Evolutionary conservation across 2,888 invertebrate genomes (phyloP).

Genomic region (Monopis laevigella): DNA sequence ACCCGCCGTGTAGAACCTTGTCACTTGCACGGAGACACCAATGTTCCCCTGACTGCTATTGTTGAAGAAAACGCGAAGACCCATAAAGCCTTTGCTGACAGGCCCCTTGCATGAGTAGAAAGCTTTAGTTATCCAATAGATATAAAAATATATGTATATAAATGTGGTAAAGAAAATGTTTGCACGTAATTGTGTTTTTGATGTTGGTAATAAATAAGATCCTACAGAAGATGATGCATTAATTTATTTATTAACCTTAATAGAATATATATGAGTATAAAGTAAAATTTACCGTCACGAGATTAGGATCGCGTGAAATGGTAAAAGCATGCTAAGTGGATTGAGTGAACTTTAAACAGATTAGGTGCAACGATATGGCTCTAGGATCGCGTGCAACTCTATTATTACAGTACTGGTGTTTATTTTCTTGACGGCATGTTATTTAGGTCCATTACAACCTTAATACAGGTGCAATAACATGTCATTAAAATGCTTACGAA

Average conservation of each 20-base stretch:
- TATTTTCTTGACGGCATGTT: slow-evolving; percentile 6
- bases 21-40: slow-evolving; percentile 6
- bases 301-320: slow-evolving; percentile 11
- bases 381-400: slow-evolving; percentile 8
- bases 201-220: too few species aligned
- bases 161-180: too few species aligned
- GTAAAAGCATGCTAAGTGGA: slow-evolving; percentile 7
- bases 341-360: slow-evolving; percentile 9
- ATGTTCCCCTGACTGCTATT: slow-evolving; percentile 3
- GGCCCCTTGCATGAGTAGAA: slow-evolving; percentile 10
- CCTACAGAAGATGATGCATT: too few species aligned
- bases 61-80: slow-evolving; percentile 1
- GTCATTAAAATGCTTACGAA: too few species aligned
- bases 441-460: background rate
- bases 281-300: too few species aligned
- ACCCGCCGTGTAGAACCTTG: slow-evolving; percentile 7
- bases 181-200: too few species aligned
- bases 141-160: background rate
- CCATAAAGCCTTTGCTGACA: slow-evolving; percentile 1
- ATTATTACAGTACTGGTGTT: background rate
- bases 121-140: slow-evolving; percentile 11
- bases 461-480: background rate
- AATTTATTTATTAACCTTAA: too few species aligned
- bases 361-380: slow-evolving; percentile 9
- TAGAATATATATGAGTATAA: too few species aligned